A percentile compares a stretch with the other conserved stretches of the same genome.
These are phyloP conservation scores for Melinaea menophilus DNA, from an alignment of 2,888 invertebrate genomes.

Conservation along the genomic window DNA sequence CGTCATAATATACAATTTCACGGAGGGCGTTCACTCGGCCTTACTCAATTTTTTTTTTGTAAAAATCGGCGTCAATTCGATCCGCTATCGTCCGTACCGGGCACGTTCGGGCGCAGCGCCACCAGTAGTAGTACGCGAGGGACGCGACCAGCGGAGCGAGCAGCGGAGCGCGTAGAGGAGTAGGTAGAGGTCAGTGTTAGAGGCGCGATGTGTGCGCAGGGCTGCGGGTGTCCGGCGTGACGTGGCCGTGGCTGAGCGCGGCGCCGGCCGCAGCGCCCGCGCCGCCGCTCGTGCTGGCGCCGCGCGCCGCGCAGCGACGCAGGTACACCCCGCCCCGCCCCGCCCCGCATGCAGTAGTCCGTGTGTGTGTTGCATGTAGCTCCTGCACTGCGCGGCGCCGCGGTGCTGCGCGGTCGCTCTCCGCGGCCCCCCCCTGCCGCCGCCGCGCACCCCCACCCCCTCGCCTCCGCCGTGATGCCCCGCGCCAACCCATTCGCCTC, in stretches of 20 bases:
- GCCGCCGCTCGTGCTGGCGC: conserved; percentile 84
- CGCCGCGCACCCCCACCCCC: conserved; percentile 65
- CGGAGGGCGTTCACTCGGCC: background rate
- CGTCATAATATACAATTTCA: background rate
- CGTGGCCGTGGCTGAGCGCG: conserved; percentile 87
- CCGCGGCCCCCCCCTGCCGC: conserved; percentile 81
- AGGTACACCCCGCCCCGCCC: conserved; percentile 73
- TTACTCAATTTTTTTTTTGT: no score
- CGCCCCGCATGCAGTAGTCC: conserved; percentile 55
- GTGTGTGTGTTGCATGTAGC: conserved; percentile 77
- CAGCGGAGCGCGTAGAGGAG: conserved; percentile 12
- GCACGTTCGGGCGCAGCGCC: background rate
- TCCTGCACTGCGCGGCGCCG: conserved; percentile 79
- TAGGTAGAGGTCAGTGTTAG: conserved; percentile 44
- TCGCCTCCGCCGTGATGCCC: conserved; percentile 77
- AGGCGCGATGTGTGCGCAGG: conserved; percentile 78
- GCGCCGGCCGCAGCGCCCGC: conserved; percentile 79
- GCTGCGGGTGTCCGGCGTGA: conserved; percentile 86
- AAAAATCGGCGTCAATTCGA: no score
- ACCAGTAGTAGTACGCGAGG: background rate
- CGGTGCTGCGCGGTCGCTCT: conserved; percentile 84
- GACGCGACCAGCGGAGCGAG: conserved; percentile 9
- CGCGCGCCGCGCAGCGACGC: conserved; percentile 84
- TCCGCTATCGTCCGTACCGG: conserved; percentile 1
- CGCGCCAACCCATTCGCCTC: conserved; percentile 86